Conservation (phyloP, 2,888 invertebrate species). For the Athrips mouffetella region DNA sequence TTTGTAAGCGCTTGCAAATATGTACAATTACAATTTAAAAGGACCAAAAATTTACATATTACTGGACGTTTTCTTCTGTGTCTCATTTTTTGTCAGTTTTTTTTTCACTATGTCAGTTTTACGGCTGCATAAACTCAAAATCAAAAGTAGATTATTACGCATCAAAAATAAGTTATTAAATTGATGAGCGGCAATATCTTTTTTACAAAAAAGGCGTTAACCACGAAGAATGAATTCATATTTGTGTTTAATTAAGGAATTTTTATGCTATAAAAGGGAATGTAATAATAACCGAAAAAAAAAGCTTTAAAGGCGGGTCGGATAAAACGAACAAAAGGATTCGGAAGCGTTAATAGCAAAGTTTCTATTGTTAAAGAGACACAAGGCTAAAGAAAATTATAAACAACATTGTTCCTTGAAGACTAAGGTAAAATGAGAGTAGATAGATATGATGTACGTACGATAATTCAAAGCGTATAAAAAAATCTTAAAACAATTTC, state of each 20-base stretch:
- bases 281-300: constrained; percentile 42
- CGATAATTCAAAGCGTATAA: no score
- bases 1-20: no score
- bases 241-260: constrained; percentile 71
- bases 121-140: no score
- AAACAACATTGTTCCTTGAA: no score
- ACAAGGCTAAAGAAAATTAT: no score
- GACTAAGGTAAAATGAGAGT: no score
- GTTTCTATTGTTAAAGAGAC: not conserved
- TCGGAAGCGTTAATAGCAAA: constrained; percentile 44
- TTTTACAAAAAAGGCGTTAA: constrained; percentile 65
- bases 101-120: not conserved
- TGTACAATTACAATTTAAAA: no score
- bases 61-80: no score
- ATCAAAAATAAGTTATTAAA: constrained; percentile 62
- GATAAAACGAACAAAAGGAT: constrained; percentile 37
- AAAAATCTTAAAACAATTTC: no score
- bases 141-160: constrained; percentile 46
- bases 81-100: constrained; percentile 25
- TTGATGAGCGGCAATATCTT: constrained; percentile 65
- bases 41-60: no score
- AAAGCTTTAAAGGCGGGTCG: constrained; percentile 33
- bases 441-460: no score
- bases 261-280: constrained; percentile 65
- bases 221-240: constrained; percentile 58